These are phyloP conservation scores for Acanthopagrus latus DNA, from an alignment of 2,797 vertebrate genomes.

Conservation along the genomic window DNA sequence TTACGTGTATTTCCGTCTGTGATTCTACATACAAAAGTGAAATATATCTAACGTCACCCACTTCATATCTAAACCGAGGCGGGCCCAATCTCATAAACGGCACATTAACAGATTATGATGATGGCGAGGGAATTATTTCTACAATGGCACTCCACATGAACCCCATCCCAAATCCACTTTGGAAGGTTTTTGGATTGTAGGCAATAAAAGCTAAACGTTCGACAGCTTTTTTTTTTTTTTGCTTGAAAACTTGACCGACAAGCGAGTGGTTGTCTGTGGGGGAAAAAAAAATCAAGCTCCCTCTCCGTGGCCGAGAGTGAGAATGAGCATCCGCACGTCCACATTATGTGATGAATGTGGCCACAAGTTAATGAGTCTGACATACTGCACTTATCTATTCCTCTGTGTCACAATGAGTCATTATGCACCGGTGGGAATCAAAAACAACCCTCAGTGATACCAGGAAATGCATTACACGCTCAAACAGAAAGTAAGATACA, in stretches of 20 bases:
- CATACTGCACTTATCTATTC: conserved; percentile 68
- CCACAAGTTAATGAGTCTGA: conserved; percentile 67
- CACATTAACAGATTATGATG: conserved; percentile 64
- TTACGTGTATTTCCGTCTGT: neutral
- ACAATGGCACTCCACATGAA: conserved; percentile 28
- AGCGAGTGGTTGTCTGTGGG: conserved; percentile 9
- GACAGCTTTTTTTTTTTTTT: neutral
- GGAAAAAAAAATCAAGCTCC: conserved; percentile 17
- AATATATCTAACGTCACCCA: conserved; percentile 17
- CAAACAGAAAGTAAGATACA: conserved; percentile 35
- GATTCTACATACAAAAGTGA: conserved; percentile 5
- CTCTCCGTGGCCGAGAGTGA: neutral
- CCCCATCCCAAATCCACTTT: conserved; percentile 11
- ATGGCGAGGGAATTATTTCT: conserved; percentile 45
- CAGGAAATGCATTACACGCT: conserved; percentile 26
- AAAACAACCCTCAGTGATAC: conserved; percentile 11
- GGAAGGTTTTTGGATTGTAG: neutral
- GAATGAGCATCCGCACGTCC: conserved; percentile 67
- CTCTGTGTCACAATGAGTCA: conserved; percentile 62
- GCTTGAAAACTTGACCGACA: conserved; percentile 12
- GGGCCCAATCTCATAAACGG: conserved; percentile 51
- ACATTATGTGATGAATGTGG: conserved; percentile 60
- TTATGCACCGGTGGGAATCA: conserved; percentile 29
- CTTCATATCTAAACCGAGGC: conserved; percentile 23
- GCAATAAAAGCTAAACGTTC: conserved; percentile 1